phyloP scores from a whole-genome alignment of 1,140 invertebrate species.

The Drosophila santomea region DNA sequence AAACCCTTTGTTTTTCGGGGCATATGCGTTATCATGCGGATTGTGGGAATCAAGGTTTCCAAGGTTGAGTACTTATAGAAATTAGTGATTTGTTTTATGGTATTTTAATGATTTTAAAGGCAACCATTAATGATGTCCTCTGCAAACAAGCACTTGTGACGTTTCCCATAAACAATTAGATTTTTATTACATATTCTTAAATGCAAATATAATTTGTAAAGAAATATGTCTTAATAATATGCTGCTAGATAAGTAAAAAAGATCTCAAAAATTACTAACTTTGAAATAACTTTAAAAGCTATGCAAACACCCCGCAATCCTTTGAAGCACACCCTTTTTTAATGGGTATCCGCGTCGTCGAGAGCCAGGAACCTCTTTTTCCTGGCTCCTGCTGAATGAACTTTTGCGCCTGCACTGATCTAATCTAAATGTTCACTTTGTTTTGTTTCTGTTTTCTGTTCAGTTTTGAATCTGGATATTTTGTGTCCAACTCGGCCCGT shows the following conservation, averaged over 20 bases:
- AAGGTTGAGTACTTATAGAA: background rate
- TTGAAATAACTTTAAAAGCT: too few relatives aligned
- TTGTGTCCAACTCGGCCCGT: slow-evolving; percentile 9
- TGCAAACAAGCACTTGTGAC: too few relatives aligned
- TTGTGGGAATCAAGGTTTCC: background rate
- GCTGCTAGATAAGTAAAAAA: too few relatives aligned
- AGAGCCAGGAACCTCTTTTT: background rate
- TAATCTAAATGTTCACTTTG: slow-evolving; percentile 75
- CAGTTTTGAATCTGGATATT: slow-evolving; percentile 20
- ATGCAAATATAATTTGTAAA: too few relatives aligned
- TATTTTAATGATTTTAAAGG: background rate
- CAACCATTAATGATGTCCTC: background rate
- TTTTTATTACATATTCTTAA: too few relatives aligned
- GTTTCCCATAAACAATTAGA: too few relatives aligned
- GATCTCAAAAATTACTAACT: too few relatives aligned
- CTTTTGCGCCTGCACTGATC: slow-evolving; percentile 65
- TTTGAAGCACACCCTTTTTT: background rate
- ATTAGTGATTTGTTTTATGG: background rate
- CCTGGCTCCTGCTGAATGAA: slow-evolving; percentile 65
- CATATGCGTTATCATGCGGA: slow-evolving; percentile 10
- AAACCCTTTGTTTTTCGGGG: slow-evolving; percentile 2
- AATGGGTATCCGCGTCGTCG: slow-evolving; percentile 13
- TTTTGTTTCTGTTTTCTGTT: slow-evolving; percentile 45
- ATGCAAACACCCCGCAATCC: too few relatives aligned
- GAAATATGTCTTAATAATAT: too few relatives aligned